Evolutionary conservation across 2,888 invertebrate species (phyloP), one percentile per base, ranked within the genome.

Genomic region (Euphydryas editha): DNA sequence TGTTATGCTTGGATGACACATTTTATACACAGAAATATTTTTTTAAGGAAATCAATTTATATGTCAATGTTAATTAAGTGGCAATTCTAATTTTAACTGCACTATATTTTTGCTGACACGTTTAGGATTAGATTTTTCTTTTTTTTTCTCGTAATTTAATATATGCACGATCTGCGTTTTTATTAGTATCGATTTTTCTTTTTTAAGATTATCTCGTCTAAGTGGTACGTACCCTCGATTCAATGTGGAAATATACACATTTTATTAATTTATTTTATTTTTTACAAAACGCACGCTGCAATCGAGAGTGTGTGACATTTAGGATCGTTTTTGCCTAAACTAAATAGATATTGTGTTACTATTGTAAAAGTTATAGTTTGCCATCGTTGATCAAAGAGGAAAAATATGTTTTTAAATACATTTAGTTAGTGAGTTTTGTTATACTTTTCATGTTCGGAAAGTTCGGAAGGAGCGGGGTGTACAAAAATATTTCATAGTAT

Each of bases 71-170:
- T 91, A 90, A 87, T 87, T 89, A 90, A 88, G 89, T 88, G 86
- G 89, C 90, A 89, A 91, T 88, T 88, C 82, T 91, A 87, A 90
- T 90, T 91, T 90, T 81, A 80, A 84, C 85, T 88, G 89, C 92
- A 90, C 90, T 88, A 88, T 90, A 90, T 88, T 92, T 90, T 91
- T 91, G 92, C 92, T 92, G 92, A 91, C 92, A 90, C 89, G 87
- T 87, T 84, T 92, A 91, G 92, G 81, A 79, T 87, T 83, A 90
- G 86, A 82, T 82, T 84, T 81, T 83, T 81, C 75, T 74, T 78
- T 81, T 80, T 78, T 76, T 73, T 85, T 89, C 88, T 87, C 81
- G 81, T 91, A 90, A 86, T 88, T 83, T 89, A 90, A 90, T 87
- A 84, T 88, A 87, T 88, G 90, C 91, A 90, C 91, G 91, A 91